Evolutionary conservation across 1,140 invertebrate species (phyloP), one percentile per base, ranked within the genome.

Genomic region (Apocrypta bakeri): DNA sequence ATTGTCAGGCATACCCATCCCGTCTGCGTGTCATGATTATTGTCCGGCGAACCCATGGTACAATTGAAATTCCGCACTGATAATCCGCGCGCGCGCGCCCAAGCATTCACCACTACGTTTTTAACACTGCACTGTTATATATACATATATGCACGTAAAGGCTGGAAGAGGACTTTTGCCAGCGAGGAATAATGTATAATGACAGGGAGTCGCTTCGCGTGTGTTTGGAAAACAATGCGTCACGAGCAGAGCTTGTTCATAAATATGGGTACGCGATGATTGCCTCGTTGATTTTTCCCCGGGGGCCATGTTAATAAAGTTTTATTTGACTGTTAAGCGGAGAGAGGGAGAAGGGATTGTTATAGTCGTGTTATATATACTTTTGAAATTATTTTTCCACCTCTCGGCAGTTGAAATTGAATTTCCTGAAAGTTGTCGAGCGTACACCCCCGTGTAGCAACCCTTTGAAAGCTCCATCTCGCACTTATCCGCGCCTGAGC

Each of bases 1-100:
- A 89, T 89, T 90, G 88, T 88, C 88, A 88, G 24, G 17, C 24
- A 27, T 2, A 1, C 24, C 86, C 88, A 86, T 85, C n/a, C 87
- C 87, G 87, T 85, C 84, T 84, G 86, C 88, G 86, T 89, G 87
- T 90, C 88, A 89, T 88, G 88, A 90, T 90, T 89, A 89, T 89
- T 89, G 88, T 90, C 87, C 87, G 85, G 83, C 88, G 87, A 83
- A 85, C 86, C 84, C 82, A 85, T 84, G 84, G 85, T 89, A 89
- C 88, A 88, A 90, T 87, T 37, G 79, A 86, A 87, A 86, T 85
- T 85, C 78, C 29, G 63, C 73, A 79, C 85, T 87, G 85, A 87
- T 87, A 86, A 87, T 86, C 85, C 85, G 83, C 85, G 27, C 73
- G 82, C 81, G 9, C 48, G 42, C 12, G 24, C n/a, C n/a, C n/a